phyloP scores from a whole-genome alignment of 2,888 invertebrate genomes.

The Rhaphigaster nebulosa region DNA sequence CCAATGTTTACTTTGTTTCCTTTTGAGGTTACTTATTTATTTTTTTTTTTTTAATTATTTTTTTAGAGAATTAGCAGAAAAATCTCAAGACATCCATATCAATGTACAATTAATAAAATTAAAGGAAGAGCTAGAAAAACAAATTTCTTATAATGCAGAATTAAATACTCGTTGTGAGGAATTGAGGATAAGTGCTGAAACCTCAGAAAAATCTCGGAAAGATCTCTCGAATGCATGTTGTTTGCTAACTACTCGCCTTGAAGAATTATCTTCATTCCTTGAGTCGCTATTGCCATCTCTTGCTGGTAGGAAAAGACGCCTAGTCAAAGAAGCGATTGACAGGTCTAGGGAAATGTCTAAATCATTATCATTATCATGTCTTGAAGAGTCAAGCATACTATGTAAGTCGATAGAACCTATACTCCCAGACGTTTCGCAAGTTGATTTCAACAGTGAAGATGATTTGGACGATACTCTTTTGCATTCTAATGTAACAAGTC shows the following conservation, averaged over 20 bases:
- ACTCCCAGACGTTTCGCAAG: slow-evolving; percentile 66
- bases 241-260: slow-evolving; percentile 74
- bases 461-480: slow-evolving; percentile 64
- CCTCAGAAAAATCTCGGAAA: slow-evolving; percentile 68
- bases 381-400: slow-evolving; percentile 62
- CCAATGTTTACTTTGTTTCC: too few species aligned
- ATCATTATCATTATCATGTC: slow-evolving; percentile 64
- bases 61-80: slow-evolving; percentile 6
- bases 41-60: background rate
- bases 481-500: background rate
- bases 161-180: slow-evolving; percentile 66
- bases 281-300: slow-evolving; percentile 73
- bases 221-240: slow-evolving; percentile 70
- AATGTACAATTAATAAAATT: slow-evolving; percentile 10
- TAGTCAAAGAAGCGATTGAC: slow-evolving; percentile 73
- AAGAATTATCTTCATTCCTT: slow-evolving; percentile 77
- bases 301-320: slow-evolving; percentile 71
- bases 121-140: slow-evolving; percentile 67
- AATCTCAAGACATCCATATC: background rate
- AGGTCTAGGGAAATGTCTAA: slow-evolving; percentile 65
- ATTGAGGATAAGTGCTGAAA: slow-evolving; percentile 68
- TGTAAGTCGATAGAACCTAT: slow-evolving; percentile 63
- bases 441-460: slow-evolving; percentile 66
- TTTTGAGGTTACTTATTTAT: background rate
- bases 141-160: slow-evolving; percentile 66